A percentile compares a stretch with the other conserved stretches of the same genome.
Conservation (phyloP, 2,797 vertebrate species). For the Muscicapa comitata region DNA sequence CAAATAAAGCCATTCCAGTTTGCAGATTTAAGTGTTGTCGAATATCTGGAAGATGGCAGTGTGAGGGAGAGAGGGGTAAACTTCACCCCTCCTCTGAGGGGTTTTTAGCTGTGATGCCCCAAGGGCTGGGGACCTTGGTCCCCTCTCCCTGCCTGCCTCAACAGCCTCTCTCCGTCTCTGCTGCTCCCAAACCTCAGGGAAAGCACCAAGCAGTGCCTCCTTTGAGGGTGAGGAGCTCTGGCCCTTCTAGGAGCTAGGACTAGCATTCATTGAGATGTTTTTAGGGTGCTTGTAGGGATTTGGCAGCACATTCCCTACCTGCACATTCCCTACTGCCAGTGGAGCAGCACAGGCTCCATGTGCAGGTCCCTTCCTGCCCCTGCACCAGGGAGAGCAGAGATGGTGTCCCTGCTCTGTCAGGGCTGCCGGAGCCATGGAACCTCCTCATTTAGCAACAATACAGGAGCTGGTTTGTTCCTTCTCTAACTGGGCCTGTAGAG, state of each 20-base stretch:
- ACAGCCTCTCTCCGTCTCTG: background rate
- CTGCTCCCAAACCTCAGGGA: background rate
- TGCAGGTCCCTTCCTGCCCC: background rate
- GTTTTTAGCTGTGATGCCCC: background rate
- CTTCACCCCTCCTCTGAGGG: background rate
- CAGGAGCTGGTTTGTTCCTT: background rate
- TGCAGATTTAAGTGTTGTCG: too few species aligned
- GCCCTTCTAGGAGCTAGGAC: background rate
- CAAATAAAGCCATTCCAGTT: too few species aligned
- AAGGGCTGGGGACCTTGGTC: accelerated
- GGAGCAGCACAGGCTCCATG: accelerated
- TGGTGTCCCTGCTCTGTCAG: background rate
- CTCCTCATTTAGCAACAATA: background rate
- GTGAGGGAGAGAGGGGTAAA: background rate
- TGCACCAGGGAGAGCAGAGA: background rate
- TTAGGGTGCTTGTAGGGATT: accelerated
- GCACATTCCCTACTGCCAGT: background rate
- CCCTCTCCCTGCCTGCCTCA: background rate
- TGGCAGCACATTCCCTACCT: accelerated
- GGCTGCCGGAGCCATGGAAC: background rate
- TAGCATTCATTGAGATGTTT: background rate
- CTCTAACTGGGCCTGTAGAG: background rate
- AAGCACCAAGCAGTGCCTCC: too few species aligned
- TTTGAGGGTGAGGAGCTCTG: background rate
- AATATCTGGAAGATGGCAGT: background rate